Conservation (phyloP, 2,888 invertebrate genomes). For the Aelia acuminata region DNA sequence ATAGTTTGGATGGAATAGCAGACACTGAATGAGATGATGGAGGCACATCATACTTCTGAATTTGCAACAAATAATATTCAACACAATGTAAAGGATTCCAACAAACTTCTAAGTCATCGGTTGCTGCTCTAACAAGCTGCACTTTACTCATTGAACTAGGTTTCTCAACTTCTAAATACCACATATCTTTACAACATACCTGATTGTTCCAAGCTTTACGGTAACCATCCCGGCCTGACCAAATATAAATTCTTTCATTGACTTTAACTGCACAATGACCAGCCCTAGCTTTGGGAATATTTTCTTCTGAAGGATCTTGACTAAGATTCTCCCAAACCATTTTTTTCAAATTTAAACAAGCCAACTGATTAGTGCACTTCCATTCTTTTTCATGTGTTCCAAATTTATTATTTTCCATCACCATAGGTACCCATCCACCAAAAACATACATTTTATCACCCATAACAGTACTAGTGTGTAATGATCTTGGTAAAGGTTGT, state of each 20-base stretch:
- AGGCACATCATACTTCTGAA: slow-evolving; percentile 74
- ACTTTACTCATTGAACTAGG: slow-evolving; percentile 87
- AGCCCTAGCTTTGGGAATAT: slow-evolving; percentile 92
- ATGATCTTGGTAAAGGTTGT: slow-evolving; percentile 91
- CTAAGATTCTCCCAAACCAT: slow-evolving; percentile 94
- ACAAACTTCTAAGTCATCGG: slow-evolving; percentile 92
- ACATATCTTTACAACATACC: slow-evolving; percentile 91
- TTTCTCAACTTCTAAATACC: slow-evolving; percentile 93
- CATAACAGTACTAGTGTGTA: slow-evolving; percentile 95
- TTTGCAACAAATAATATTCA: slow-evolving; percentile 88
- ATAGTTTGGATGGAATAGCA: not conserved
- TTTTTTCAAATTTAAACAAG: slow-evolving; percentile 90
- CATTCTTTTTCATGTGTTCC: slow-evolving; percentile 97
- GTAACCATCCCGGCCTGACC: slow-evolving; percentile 98
- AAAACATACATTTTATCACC: slow-evolving; percentile 97
- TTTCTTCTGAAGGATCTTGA: slow-evolving; percentile 75
- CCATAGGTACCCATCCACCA: slow-evolving; percentile 99
- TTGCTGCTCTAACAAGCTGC: slow-evolving; percentile 92
- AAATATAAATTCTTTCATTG: slow-evolving; percentile 93
- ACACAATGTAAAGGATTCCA: slow-evolving; percentile 93
- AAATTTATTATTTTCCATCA: slow-evolving; percentile 88
- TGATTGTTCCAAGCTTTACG: slow-evolving; percentile 99
- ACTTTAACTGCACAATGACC: slow-evolving; percentile 99
- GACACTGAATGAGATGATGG: not conserved
- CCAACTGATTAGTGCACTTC: slow-evolving; percentile 98